Evolutionary conservation across 2,888 invertebrate species (phyloP).

Genomic region (Lasioglossum figueresi): DNA sequence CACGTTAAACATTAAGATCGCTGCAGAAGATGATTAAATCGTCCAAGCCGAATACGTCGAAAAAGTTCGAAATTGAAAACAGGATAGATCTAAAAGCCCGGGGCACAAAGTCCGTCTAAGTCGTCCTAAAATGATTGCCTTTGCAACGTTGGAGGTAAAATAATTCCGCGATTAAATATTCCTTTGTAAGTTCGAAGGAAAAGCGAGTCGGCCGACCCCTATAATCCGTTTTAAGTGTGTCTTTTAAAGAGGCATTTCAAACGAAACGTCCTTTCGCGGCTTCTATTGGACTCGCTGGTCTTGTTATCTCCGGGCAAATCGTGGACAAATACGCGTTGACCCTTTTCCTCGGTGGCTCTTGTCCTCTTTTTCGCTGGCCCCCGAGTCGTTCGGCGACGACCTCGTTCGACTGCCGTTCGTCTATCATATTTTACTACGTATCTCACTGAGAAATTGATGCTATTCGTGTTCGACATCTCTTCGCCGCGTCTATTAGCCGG

Average conservation of each 20-base stretch:
- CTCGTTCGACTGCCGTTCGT: constrained; percentile 17
- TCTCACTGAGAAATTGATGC: constrained; percentile 16
- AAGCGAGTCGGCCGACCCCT: constrained; percentile 15
- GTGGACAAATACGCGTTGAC: constrained; percentile 57
- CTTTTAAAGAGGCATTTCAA: constrained; percentile 47
- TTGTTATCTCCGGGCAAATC: constrained; percentile 51
- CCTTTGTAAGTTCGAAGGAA: constrained; percentile 40
- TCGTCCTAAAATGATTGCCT: background rate
- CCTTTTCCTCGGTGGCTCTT: constrained; percentile 48
- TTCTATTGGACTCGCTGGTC: constrained; percentile 38
- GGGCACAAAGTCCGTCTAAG: background rate
- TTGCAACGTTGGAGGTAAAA: constrained; percentile 8
- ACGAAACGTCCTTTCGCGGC: constrained; percentile 45
- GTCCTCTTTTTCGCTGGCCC: constrained; percentile 35
- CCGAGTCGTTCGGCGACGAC: constrained; percentile 13
- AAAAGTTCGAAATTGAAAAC: background rate
- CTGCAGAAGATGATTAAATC: background rate
- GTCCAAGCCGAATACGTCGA: background rate
- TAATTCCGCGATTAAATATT: constrained; percentile 55
- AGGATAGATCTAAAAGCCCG: background rate
- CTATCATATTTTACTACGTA: constrained; percentile 22
- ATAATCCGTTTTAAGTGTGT: constrained; percentile 49
- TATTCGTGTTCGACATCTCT: background rate
- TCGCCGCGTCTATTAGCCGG: background rate
- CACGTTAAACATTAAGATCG: too few relatives aligned